phyloP scores from a whole-genome alignment of 2,797 vertebrate species.

The Paguma larvata region DNA sequence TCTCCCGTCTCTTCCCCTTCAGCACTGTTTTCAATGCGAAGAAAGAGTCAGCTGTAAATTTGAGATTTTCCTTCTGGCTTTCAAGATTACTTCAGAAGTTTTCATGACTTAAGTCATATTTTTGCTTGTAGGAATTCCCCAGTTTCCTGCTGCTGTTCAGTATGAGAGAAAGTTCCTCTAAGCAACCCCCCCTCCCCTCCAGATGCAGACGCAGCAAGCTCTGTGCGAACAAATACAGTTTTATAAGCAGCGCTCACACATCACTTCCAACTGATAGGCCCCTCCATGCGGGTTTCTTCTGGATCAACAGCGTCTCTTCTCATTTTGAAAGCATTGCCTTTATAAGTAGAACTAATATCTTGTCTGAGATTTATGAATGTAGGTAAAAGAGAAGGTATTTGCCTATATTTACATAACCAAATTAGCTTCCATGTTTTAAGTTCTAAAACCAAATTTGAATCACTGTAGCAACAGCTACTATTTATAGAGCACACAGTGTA shows the following conservation, averaged over 20 bases:
- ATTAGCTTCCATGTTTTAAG: slow-evolving; percentile 12
- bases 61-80: not conserved
- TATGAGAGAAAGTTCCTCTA: not conserved
- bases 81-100: not conserved
- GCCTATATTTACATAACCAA: not conserved
- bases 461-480: not conserved
- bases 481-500: not conserved
- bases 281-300: not conserved
- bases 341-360: not conserved
- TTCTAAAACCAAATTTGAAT: slow-evolving; percentile 49
- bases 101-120: not conserved
- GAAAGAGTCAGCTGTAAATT: not conserved
- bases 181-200: not conserved
- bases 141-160: not conserved
- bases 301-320: not conserved
- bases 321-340: slow-evolving; percentile 34
- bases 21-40: not conserved
- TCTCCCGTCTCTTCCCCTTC: not conserved
- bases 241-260: not conserved
- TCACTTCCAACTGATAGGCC: not conserved
- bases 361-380: not conserved
- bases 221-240: not conserved
- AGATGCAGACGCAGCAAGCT: not conserved
- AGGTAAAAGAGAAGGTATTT: not conserved
- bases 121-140: not conserved